A percentile compares a stretch with the other conserved stretches of the same genome.
phyloP scores from a whole-genome alignment of 2,113 vertebrate genomes.

The Heptranchias perlo region DNA sequence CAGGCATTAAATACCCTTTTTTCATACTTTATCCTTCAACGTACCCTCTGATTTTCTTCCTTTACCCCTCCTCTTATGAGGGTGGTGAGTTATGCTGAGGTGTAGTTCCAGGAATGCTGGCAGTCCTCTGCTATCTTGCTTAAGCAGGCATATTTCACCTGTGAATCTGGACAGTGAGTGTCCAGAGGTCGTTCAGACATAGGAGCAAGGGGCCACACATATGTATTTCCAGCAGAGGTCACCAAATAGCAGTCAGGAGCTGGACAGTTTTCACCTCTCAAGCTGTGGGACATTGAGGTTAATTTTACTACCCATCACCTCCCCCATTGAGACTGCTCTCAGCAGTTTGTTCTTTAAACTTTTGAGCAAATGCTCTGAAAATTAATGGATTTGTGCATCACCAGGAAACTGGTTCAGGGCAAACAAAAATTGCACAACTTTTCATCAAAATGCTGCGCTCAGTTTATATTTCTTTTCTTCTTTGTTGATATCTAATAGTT shows the following conservation, averaged over 20 bases:
- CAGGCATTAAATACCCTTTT: not conserved
- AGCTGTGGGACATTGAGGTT: not conserved
- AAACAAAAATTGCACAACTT: not conserved
- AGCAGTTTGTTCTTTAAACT: not conserved
- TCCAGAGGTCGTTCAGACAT: not conserved
- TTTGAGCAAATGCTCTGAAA: not conserved
- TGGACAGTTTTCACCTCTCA: not conserved
- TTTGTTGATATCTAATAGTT: not conserved
- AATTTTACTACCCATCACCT: not conserved
- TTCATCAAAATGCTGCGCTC: not conserved
- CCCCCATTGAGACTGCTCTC: not conserved
- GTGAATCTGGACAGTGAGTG: not conserved
- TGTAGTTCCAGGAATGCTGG: not conserved
- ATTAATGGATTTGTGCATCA: not conserved
- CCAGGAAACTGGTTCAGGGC: not conserved
- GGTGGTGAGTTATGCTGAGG: not conserved
- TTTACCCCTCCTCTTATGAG: not conserved
- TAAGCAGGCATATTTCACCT: not conserved
- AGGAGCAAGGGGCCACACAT: not conserved
- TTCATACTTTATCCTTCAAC: not conserved
- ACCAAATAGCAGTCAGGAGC: not conserved
- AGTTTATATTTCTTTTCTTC: not conserved
- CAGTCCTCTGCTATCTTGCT: not conserved
- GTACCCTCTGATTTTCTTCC: not conserved
- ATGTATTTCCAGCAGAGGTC: not conserved